Conservation (phyloP, 2,113 vertebrate species). For the Odontesthes bonariensis region DNA sequence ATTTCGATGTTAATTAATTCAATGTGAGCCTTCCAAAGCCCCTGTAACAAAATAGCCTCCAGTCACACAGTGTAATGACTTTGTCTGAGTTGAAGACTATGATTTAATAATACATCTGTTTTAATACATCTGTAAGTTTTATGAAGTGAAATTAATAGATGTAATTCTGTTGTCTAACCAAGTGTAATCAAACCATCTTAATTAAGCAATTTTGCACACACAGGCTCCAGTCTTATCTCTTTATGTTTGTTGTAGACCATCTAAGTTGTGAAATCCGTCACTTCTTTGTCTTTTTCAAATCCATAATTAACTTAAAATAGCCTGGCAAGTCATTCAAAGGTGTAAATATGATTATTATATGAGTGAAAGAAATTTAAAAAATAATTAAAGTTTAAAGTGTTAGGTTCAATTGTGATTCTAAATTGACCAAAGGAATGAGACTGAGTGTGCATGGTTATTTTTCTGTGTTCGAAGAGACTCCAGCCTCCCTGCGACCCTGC, state of each 20-base stretch:
- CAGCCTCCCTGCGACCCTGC: too few relatives aligned
- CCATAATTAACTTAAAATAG: neutral
- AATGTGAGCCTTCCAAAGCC: neutral
- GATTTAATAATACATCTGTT: neutral
- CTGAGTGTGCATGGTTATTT: too few relatives aligned
- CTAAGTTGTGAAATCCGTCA: neutral
- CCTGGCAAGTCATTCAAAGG: too few relatives aligned
- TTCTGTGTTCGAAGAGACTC: too few relatives aligned
- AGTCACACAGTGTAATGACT: neutral
- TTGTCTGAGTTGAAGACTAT: neutral
- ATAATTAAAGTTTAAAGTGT: too few relatives aligned
- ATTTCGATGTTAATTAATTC: slow-evolving; percentile 13
- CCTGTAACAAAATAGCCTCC: neutral
- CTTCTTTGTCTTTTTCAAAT: too few relatives aligned
- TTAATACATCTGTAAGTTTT: neutral
- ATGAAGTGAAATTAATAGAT: slow-evolving; percentile 11
- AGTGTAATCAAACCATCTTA: slow-evolving; percentile 3
- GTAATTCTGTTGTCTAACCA: neutral
- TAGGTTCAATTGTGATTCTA: too few relatives aligned
- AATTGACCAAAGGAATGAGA: too few relatives aligned
- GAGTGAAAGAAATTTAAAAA: too few relatives aligned
- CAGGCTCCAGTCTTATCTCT: neutral
- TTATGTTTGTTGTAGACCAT: neutral
- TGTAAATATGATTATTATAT: neutral
- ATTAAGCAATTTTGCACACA: neutral